Evolutionary conservation across 2,797 vertebrate genomes (phyloP).

Genomic region (Hozukius guyotensis): DNA sequence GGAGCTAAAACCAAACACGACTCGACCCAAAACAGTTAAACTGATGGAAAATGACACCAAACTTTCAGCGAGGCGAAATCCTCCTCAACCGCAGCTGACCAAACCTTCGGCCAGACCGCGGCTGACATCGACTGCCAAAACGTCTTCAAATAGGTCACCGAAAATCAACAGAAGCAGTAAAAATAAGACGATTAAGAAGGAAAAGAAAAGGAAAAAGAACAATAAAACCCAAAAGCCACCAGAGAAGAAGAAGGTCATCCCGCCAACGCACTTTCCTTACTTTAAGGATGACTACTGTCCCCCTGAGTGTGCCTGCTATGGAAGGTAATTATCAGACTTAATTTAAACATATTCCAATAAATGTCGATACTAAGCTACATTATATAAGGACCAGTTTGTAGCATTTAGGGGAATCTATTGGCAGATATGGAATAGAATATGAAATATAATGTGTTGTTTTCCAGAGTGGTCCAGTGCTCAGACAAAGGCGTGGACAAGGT

Average conservation of each 20-base stretch:
- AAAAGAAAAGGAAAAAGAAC: conserved; percentile 56
- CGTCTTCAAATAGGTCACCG: background rate
- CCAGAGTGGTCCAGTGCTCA: conserved; percentile 81
- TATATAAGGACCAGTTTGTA: background rate
- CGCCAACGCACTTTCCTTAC: conserved; percentile 59
- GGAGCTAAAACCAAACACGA: background rate
- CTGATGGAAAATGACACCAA: conserved; percentile 21
- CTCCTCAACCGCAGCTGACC: conserved; percentile 6
- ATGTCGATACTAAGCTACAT: background rate
- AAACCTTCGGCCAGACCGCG: conserved; percentile 12
- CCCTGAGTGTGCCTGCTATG: conserved; percentile 75
- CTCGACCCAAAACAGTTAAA: background rate
- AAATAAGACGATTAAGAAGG: conserved; percentile 44
- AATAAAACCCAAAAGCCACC: conserved; percentile 52
- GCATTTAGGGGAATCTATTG: background rate
- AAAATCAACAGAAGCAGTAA: conserved; percentile 30
- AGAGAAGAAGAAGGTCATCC: conserved; percentile 5
- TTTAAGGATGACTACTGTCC: conserved; percentile 77
- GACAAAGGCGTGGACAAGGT: conserved; percentile 76
- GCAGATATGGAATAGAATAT: background rate
- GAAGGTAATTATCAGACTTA: conserved; percentile 46
- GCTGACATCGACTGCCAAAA: background rate
- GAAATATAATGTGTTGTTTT: conserved; percentile 45
- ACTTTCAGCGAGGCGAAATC: conserved; percentile 9
- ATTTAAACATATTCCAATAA: background rate